A percentile compares a stretch with the other conserved stretches of the same genome.
Evolutionary conservation across 2,888 invertebrate genomes (phyloP).

Genomic region (Phengaris arion): DNA sequence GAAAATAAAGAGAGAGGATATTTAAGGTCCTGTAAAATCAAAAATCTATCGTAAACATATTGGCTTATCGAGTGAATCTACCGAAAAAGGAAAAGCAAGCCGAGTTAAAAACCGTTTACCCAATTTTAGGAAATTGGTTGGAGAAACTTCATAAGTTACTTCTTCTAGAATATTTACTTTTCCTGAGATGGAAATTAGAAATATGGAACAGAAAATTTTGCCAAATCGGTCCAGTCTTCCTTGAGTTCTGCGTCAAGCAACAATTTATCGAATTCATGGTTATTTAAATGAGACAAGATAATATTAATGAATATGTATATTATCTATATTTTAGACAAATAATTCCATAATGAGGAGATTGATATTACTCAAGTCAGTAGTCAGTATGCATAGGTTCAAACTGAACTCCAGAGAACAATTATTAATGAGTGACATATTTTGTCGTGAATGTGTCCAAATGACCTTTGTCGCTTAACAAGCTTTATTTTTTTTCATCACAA

Average conservation of each 20-base stretch:
- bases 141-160: background rate
- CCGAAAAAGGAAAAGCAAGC: background rate
- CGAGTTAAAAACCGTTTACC: background rate
- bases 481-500: background rate
- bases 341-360: background rate
- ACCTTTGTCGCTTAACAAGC: background rate
- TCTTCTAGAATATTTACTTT: too few relatives aligned
- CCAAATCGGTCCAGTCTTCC: background rate
- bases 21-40: too few relatives aligned
- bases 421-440: background rate
- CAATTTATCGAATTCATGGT: background rate
- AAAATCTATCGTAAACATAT: too few relatives aligned
- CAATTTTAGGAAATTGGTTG: background rate
- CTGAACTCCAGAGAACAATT: background rate
- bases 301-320: background rate
- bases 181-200: background rate
- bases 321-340: background rate
- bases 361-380: background rate
- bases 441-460: background rate
- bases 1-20: too few relatives aligned
- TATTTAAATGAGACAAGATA: background rate
- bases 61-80: background rate
- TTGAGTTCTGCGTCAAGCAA: background rate
- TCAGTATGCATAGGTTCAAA: background rate
- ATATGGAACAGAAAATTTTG: background rate